phyloP scores from a whole-genome alignment of 2,113 vertebrate genomes.

The Phaethornis superciliosus region DNA sequence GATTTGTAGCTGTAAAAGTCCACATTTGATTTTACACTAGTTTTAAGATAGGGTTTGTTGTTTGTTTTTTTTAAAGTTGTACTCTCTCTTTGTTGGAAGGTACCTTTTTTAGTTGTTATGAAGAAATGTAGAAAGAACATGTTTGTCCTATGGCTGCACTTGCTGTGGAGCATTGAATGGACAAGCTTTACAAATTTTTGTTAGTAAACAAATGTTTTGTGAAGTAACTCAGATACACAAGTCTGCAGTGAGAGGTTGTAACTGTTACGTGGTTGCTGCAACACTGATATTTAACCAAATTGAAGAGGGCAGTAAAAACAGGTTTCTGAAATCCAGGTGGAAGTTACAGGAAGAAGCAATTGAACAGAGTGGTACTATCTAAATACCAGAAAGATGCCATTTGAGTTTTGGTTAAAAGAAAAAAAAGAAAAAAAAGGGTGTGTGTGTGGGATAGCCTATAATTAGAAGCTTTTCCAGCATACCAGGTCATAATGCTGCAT shows the following conservation, averaged over 20 bases:
- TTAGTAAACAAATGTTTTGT: background rate
- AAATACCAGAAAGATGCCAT: background rate
- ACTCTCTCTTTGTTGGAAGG: background rate
- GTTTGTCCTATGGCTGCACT: background rate
- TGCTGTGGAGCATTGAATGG: background rate
- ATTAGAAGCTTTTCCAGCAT: background rate
- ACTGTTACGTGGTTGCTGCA: background rate
- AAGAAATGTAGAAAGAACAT: background rate
- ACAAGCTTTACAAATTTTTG: background rate
- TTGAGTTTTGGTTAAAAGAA: background rate
- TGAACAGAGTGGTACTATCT: fast-evolving
- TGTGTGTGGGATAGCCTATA: background rate
- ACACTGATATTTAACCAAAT: background rate
- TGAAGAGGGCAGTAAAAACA: background rate
- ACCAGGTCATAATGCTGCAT: background rate
- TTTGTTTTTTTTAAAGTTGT: background rate
- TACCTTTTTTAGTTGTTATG: background rate
- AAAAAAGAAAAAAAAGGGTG: background rate
- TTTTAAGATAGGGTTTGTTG: background rate
- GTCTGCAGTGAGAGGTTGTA: background rate
- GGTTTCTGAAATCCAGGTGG: fast-evolving
- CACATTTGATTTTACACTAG: background rate
- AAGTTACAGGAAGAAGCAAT: background rate
- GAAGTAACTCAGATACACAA: background rate
- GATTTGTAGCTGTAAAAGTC: background rate